Percentiles rank a stretch among this genome's conserved stretches.
phyloP scores from a whole-genome alignment of 2,888 invertebrate species.

The Suillia variegata region DNA sequence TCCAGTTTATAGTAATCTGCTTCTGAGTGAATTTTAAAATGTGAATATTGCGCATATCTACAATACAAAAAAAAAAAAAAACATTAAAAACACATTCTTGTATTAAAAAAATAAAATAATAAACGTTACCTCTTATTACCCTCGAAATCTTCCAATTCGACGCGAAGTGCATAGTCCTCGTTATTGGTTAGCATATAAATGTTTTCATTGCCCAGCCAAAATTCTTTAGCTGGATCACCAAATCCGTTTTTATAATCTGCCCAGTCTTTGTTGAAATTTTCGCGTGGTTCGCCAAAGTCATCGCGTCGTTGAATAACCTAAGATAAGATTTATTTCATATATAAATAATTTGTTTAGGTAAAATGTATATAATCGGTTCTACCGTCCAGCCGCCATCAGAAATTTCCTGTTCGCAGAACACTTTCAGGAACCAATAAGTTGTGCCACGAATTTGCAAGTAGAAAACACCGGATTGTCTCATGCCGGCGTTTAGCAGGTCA shows the following conservation, averaged over 20 bases:
- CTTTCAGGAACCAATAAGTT: slow-evolving; percentile 91
- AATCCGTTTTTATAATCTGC: slow-evolving; percentile 92
- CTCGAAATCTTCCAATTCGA: slow-evolving; percentile 90
- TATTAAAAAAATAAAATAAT: not conserved
- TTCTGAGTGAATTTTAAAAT: slow-evolving; percentile 91
- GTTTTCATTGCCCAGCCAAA: slow-evolving; percentile 93
- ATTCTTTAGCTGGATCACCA: slow-evolving; percentile 86
- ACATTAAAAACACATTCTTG: slow-evolving; percentile 7
- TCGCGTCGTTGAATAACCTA: slow-evolving; percentile 90
- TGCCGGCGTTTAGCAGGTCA: slow-evolving; percentile 82
- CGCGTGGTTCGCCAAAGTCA: slow-evolving; percentile 84
- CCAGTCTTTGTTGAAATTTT: slow-evolving; percentile 92
- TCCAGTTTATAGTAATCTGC: slow-evolving; percentile 90
- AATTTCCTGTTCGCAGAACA: slow-evolving; percentile 86
- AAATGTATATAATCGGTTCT: slow-evolving; percentile 61
- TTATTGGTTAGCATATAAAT: slow-evolving; percentile 93
- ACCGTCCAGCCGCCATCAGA: slow-evolving; percentile 95
- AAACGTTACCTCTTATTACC: slow-evolving; percentile 81
- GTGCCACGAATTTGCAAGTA: slow-evolving; percentile 89
- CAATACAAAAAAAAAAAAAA: no score
- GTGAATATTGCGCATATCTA: slow-evolving; percentile 88
- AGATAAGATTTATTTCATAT: not conserved
- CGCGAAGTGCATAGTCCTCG: slow-evolving; percentile 84
- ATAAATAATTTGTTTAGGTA: no score
- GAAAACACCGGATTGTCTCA: slow-evolving; percentile 86